Conservation (phyloP, 2,113 vertebrate species). For the Ophthalmolycus amberensis region DNA sequence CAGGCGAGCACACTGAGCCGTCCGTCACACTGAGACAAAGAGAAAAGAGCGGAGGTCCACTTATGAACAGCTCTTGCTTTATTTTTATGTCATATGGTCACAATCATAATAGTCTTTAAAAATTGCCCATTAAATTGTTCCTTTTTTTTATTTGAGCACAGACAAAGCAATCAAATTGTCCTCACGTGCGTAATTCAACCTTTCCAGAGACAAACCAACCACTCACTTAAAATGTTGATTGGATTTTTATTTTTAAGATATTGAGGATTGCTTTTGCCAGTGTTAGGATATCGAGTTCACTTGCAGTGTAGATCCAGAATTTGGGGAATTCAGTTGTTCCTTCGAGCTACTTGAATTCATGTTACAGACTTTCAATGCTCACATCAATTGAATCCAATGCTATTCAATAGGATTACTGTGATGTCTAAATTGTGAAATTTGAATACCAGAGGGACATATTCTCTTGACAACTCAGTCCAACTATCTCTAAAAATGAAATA, state of each 20-base stretch:
- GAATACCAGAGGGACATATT: neutral
- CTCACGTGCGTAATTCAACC: neutral
- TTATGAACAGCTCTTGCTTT: neutral
- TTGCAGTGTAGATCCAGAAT: neutral
- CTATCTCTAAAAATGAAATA: neutral
- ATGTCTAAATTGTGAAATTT: neutral
- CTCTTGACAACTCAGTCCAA: neutral
- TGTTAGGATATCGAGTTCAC: neutral
- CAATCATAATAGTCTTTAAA: neutral
- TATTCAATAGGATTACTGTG: neutral
- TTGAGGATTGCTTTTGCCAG: neutral
- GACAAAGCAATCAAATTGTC: neutral
- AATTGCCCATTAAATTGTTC: neutral
- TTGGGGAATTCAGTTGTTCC: neutral
- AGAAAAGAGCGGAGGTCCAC: constrained; percentile 7
- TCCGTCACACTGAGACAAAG: constrained; percentile 15
- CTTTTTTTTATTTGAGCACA: neutral
- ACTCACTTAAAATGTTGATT: neutral
- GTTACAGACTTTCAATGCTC: neutral
- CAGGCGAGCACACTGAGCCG: constrained; percentile 6
- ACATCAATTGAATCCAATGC: neutral
- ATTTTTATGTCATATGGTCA: neutral
- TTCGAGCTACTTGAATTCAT: neutral
- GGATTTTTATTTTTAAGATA: neutral
- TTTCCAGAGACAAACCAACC: neutral